Evolutionary conservation across 2,797 vertebrate species (phyloP).

Genomic region (Aselliscus stoliczkanus): DNA sequence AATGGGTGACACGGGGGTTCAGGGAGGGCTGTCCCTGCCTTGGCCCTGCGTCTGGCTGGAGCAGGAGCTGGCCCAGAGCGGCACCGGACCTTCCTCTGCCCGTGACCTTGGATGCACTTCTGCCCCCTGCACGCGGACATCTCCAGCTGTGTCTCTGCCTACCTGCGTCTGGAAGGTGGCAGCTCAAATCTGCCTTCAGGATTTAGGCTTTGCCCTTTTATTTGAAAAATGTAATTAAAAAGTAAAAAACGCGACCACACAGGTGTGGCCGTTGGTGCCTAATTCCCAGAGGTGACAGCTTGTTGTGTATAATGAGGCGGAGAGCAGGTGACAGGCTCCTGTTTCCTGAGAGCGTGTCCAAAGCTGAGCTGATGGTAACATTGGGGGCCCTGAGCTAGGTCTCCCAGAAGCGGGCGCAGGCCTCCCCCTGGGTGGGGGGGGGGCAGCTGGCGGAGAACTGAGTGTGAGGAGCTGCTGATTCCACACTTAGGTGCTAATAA

Average conservation of each 20-base stretch:
- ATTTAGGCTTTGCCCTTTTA: background rate
- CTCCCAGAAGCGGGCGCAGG: rapidly evolving
- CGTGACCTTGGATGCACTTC: rapidly evolving
- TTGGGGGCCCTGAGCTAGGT: rapidly evolving
- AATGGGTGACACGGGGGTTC: no score
- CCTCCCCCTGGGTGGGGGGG: background rate
- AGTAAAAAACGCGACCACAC: rapidly evolving
- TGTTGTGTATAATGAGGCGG: background rate
- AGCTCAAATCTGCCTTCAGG: background rate
- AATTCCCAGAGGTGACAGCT: background rate
- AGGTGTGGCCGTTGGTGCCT: background rate
- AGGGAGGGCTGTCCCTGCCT: background rate
- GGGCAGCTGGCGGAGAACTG: background rate
- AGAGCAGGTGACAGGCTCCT: background rate
- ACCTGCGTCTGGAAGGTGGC: background rate
- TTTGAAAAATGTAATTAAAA: background rate
- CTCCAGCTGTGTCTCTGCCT: background rate
- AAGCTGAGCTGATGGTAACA: rapidly evolving
- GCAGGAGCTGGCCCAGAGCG: background rate
- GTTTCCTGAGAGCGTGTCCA: rapidly evolving
- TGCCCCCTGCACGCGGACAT: background rate
- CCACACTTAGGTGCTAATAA: background rate
- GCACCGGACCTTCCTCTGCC: rapidly evolving
- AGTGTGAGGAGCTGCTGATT: background rate
- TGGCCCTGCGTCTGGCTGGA: background rate